Evolutionary conservation across 2,113 vertebrate species (phyloP).

Genomic region (Calidris pygmaea): DNA sequence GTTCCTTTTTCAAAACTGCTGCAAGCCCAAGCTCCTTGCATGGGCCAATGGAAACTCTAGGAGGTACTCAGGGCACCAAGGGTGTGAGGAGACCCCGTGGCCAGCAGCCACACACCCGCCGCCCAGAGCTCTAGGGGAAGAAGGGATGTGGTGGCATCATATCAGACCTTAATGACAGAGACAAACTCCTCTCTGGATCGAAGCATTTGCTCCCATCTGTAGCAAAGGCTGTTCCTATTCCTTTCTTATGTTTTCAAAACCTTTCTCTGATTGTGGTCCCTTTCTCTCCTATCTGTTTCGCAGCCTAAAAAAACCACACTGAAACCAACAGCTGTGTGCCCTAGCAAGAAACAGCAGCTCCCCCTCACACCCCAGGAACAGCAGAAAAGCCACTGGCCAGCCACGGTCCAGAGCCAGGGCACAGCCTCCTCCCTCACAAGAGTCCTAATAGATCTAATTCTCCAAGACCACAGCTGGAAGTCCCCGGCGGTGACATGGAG

Average conservation of each 20-base stretch:
- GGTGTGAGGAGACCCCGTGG: background rate
- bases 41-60: background rate
- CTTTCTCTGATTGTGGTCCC: background rate
- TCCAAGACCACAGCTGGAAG: background rate
- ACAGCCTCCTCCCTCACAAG: rapidly evolving
- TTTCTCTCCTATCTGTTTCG: background rate
- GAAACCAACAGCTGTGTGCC: background rate
- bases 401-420: rapidly evolving
- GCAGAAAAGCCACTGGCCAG: background rate
- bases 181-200: background rate
- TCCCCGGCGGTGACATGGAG: rapidly evolving
- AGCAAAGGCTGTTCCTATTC: background rate
- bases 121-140: background rate
- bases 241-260: background rate
- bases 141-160: background rate
- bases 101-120: background rate
- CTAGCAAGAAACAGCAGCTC: background rate
- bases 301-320: background rate
- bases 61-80: background rate
- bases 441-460: background rate
- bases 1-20: background rate
- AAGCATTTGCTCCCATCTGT: background rate
- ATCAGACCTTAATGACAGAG: background rate
- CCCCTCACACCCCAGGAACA: background rate
- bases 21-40: background rate